Evolutionary conservation across 2,113 vertebrate genomes (phyloP), one percentile per base, ranked within the genome.

Genomic region (Cercopithecus mona): DNA sequence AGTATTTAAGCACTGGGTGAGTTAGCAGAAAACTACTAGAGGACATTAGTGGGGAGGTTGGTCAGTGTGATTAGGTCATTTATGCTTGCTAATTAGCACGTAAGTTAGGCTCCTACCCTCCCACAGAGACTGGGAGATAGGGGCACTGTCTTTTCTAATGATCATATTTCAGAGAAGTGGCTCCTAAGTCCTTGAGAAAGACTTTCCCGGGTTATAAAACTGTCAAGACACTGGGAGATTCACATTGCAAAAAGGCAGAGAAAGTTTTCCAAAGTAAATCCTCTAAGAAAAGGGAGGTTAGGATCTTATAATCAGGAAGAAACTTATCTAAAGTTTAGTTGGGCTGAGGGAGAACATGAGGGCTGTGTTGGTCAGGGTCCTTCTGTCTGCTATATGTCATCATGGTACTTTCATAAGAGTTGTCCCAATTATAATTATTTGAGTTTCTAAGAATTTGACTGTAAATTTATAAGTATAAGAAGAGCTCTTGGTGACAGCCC

Each of bases 381-480:
- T 57, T 35, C 50, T 64, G 6, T 43, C 32, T 59, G 1, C 79
- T 85, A 45, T 16, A 25, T 86, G 84, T 2, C 68, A 57, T 72
- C 50, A 48, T 66, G 43, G 14, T 17, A 85, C 25, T 82, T 86
- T 43, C 25, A 70, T 43, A 50, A 50, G 64, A 81, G 17, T 61
- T 91, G 55, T 43, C 64, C 61, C 32, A 55, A 45, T 48, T 90
- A 25, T 64, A 88, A 84, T 76, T 93, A 38, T 80, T 52, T 52
- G 35, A 48, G 32, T 20, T 75, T 96, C 50, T 81, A 48, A 59
- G 59, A 20, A 40, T 86, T 89, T 78, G 12, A 57, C 23, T 83
- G 22, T 73, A 30, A 64, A 61, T 70, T 70, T 94, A 70, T 7
- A 85, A 92, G 43, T 7, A 72, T 61, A 68, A 98, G 40, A 78